Base-by-base conservation (phyloP, 2,888 invertebrate species). In the Cataglyphis albicans region DNA sequence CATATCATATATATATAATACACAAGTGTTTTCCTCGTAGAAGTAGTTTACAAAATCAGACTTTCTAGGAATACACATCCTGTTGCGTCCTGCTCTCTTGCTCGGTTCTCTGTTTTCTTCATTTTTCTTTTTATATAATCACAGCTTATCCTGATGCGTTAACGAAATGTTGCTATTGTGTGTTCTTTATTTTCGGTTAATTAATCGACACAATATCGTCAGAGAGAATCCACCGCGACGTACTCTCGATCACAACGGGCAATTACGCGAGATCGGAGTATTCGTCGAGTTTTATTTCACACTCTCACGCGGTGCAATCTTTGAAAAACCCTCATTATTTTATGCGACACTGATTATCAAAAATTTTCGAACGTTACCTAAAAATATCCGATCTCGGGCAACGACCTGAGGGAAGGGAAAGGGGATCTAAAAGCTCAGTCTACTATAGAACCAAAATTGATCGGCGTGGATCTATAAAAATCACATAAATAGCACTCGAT, bases 41-140 rank as follows among this genome's bases (percentile, higher is more conserved):
- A 68, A 90, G 48, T 93, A 92, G 91, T 93, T 94, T 92, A 93
- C 94, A 81, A 94, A 94, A 94, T 94, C 94, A 94, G 94, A 94
- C 94, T 94, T 94, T 94, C 92, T 92, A 93, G 94, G 93, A 80
- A 80, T 80, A 80, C 78, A 80, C 72, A 80, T 80, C 94, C 93
- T 90, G 90, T 76, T 80, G 70, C 78, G 78, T 78, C 70, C 70
- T 78, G 70, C 70, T 70, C 59, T 70, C 78, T 44, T 72, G 52
- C 72, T 72, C 59, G 44, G 72, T 80, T 78, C 57, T 78, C 57
- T 78, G 59, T 70, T 70, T 78, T 70, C 59, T 25, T 78, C 21
- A 15, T 41, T 70, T 68, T 67, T 70, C 21, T 59, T 92, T 91
- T 91, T 91, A 90, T 92, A 92, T 92, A 93, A 92, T 94, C 93